Percentiles rank a stretch among this genome's conserved stretches.
Conservation (phyloP, 1,140 invertebrate genomes). For the Achatina immaculata region DNA sequence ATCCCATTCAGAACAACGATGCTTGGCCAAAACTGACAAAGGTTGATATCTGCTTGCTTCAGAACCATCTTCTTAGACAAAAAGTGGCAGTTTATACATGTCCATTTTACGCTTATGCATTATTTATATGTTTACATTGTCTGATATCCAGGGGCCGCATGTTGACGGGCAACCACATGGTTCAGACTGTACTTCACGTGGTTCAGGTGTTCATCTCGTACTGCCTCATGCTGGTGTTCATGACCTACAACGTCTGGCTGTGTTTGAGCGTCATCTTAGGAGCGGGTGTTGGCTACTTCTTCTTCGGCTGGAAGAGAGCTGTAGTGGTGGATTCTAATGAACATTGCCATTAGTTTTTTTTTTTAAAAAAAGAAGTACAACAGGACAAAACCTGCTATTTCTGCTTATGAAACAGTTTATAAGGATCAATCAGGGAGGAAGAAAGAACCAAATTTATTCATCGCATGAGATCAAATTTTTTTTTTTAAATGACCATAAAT, state of each 20-base stretch:
- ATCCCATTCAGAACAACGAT: too few species aligned
- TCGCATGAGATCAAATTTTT: too few species aligned
- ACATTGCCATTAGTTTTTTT: conserved; percentile 86
- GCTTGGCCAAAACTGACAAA: too few species aligned
- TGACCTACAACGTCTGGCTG: conserved; percentile 98
- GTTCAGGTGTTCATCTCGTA: conserved; percentile 92
- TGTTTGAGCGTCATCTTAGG: conserved; percentile 91
- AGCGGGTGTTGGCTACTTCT: conserved; percentile 89
- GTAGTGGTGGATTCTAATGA: conserved; percentile 92
- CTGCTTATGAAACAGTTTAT: too few species aligned
- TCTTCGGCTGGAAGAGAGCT: conserved; percentile 93
- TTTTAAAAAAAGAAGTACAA: too few species aligned
- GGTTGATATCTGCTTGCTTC: too few species aligned
- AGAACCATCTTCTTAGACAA: too few species aligned
- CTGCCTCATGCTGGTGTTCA: conserved; percentile 96
- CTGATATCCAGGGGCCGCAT: conserved; percentile 54
- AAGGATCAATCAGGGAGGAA: too few species aligned
- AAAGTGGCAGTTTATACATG: too few species aligned
- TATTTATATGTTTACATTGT: background rate
- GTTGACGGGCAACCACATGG: conserved; percentile 75
- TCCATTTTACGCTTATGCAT: too few species aligned
- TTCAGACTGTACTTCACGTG: conserved; percentile 90
- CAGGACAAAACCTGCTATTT: background rate
- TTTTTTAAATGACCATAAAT: too few species aligned
- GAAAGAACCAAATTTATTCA: background rate